These are phyloP conservation scores for Callyntrura sp. DNA, from an alignment of 2,888 invertebrate genomes.

Conservation along the genomic window DNA sequence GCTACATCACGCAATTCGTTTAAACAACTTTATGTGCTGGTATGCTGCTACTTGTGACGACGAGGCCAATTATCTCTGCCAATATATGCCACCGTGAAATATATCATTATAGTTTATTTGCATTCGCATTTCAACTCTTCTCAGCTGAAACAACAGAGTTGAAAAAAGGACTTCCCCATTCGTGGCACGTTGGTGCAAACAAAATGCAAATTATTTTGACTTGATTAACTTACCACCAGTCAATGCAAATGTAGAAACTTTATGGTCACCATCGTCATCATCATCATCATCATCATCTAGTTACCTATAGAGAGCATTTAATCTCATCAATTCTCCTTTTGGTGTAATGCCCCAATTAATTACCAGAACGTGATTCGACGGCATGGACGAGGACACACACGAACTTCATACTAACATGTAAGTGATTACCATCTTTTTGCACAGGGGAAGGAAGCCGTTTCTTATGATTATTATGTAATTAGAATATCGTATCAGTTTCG, in stretches of 20 bases:
- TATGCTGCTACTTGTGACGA: slow-evolving; percentile 5
- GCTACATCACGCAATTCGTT: not conserved
- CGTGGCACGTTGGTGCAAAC: not conserved
- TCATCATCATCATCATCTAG: not conserved
- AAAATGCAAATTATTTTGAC: slow-evolving; percentile 47
- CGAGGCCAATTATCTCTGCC: not conserved
- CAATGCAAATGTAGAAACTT: not conserved
- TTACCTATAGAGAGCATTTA: not conserved
- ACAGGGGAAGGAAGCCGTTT: slow-evolving; percentile 6
- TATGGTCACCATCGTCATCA: not conserved
- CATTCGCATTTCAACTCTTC: slow-evolving; percentile 28
- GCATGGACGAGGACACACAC: slow-evolving; percentile 55
- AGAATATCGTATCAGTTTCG: slow-evolving; percentile 28
- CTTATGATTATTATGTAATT: slow-evolving; percentile 24
- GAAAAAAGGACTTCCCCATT: not conserved
- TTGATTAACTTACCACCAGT: slow-evolving; percentile 38
- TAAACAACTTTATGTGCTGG: not conserved
- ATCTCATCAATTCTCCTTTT: slow-evolving; percentile 22
- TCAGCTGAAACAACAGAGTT: not conserved
- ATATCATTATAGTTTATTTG: slow-evolving; percentile 15
- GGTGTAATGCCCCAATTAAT: slow-evolving; percentile 64
- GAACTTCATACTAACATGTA: slow-evolving; percentile 12
- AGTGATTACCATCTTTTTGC: slow-evolving; percentile 2
- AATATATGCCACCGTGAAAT: slow-evolving; percentile 16
- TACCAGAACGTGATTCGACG: slow-evolving; percentile 41